These are phyloP conservation scores for Zaprionus bogoriensis DNA, from an alignment of 2,888 invertebrate genomes.

Conservation along the genomic window DNA sequence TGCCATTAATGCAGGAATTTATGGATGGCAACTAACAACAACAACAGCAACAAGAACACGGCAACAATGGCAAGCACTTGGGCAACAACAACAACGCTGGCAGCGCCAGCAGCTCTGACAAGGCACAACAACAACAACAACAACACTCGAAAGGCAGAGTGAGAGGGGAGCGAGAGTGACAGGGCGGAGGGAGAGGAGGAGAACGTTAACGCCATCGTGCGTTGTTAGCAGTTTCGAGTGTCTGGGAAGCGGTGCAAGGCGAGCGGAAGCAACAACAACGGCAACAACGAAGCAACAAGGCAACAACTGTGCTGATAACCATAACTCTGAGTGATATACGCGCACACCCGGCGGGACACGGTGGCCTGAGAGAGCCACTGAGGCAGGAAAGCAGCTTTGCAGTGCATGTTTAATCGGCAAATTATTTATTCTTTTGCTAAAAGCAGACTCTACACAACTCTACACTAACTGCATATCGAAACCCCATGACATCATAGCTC, in stretches of 20 bases:
- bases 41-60: conserved; percentile 15
- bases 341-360: conserved; percentile 25
- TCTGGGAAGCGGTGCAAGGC: conserved; percentile 39
- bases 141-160: too few species aligned
- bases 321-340: conserved; percentile 76
- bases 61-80: neutral
- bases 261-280: conserved; percentile 41
- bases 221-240: conserved; percentile 74
- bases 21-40: conserved; percentile 71
- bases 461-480: neutral
- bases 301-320: conserved; percentile 72
- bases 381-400: neutral
- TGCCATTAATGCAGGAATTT: conserved; percentile 73
- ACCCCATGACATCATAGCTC: neutral
- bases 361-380: conserved; percentile 1
- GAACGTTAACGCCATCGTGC: conserved; percentile 70
- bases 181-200: too few species aligned
- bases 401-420: too few species aligned
- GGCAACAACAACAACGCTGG: conserved; percentile 29
- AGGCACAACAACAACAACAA: conserved; percentile 35
- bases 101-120: neutral
- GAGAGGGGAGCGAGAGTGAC: too few species aligned
- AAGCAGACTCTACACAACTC: neutral
- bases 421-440: too few species aligned
- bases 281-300: conserved; percentile 48